phyloP scores from a whole-genome alignment of 2,113 vertebrate genomes.

The Vicugna pacos region DNA sequence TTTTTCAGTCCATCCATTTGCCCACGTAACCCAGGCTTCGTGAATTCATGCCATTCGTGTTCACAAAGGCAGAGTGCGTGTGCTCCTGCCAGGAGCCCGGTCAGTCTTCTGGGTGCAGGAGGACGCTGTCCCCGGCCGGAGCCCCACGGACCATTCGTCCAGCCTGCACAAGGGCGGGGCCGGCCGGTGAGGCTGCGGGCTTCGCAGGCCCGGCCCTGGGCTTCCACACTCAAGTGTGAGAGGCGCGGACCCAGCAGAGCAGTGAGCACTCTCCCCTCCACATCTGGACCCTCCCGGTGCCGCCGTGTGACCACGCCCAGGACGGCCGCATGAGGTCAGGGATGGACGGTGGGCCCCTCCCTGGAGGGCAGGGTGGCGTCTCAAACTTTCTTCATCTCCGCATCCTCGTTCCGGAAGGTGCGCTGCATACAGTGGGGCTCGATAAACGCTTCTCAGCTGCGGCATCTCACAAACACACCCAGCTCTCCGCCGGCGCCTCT shows the following conservation, averaged over 20 bases:
- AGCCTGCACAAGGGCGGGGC: fast-evolving
- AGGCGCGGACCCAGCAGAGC: not conserved
- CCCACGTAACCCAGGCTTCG: fast-evolving
- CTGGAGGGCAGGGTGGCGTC: fast-evolving
- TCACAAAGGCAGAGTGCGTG: not conserved
- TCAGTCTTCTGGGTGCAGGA: not conserved
- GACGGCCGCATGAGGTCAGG: fast-evolving
- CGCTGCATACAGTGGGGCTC: not conserved
- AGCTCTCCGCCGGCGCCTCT: not conserved
- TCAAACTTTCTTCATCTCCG: not conserved
- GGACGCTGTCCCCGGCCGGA: fast-evolving
- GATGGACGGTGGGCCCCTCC: fast-evolving
- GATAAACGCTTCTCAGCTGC: not conserved
- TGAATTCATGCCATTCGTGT: not conserved
- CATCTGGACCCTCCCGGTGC: fast-evolving
- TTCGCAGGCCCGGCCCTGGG: fast-evolving
- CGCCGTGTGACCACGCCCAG: fast-evolving
- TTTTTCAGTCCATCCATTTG: too few species aligned
- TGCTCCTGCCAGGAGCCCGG: not conserved
- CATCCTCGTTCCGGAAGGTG: fast-evolving
- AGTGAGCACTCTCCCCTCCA: not conserved
- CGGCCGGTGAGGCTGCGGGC: not conserved
- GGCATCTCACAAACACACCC: fast-evolving
- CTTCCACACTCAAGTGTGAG: fast-evolving
- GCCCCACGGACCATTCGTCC: not conserved